Evolutionary conservation across 1,140 invertebrate species (phyloP), one percentile per base, ranked within the genome.

Genomic region (Meloidogyne hapla): DNA sequence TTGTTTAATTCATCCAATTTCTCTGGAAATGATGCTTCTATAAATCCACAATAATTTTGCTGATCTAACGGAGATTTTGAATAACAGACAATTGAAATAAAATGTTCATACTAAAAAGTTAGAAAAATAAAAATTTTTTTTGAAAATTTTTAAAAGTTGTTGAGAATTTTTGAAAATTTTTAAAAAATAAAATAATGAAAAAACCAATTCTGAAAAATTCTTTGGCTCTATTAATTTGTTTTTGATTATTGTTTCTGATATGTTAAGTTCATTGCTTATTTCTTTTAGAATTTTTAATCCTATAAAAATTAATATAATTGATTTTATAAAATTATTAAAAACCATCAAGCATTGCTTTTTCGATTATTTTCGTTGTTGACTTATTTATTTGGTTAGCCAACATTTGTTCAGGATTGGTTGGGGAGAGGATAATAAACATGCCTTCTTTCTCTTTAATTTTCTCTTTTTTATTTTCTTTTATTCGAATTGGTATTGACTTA

Each of bases 81-180:
- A 42, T 45, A 15, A 26, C 33, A 69, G 13, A 33, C 25, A 56
- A 69, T 56, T 23, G 40, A 42, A 69, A 69, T 40, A 18, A 69
- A 69, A 69, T 69, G 68, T 18, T 69, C 10, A 56, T 69, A 69
- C n/a, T n/a, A n/a, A n/a, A n/a, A n/a, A n/a, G n/a, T n/a, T n/a
- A n/a, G n/a, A n/a, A n/a, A n/a, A n/a, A n/a, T n/a, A n/a, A n/a
- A n/a, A n/a, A n/a, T n/a, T n/a, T n/a, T n/a, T n/a, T n/a, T n/a
- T n/a, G n/a, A n/a, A n/a, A n/a, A n/a, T n/a, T n/a, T n/a, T n/a
- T n/a, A n/a, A n/a, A n/a, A n/a, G n/a, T n/a, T n/a, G n/a, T n/a
- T n/a, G n/a, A n/a, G n/a, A n/a, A n/a, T n/a, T n/a, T n/a, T n/a
- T n/a, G n/a, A n/a, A n/a, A n/a, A n/a, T n/a, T n/a, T n/a, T n/a